Percentiles rank a stretch among this genome's conserved stretches.
Evolutionary conservation across 2,113 vertebrate species (phyloP).

Genomic region (Scopus umbretta): DNA sequence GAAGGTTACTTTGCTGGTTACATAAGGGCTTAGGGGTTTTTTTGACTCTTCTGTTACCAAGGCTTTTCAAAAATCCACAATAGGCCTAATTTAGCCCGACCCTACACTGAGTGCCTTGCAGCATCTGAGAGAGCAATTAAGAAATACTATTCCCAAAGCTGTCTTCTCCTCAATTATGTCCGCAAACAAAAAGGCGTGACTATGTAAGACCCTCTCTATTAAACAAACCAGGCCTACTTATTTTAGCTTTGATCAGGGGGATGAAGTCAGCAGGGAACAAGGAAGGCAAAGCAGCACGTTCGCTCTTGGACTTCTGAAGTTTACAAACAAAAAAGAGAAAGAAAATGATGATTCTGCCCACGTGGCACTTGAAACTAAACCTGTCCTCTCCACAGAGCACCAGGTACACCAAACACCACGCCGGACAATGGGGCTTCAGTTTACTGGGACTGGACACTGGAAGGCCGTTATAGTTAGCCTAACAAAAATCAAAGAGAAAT

Average conservation of each 20-base stretch:
- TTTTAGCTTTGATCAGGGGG: constrained; percentile 38
- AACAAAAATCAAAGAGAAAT: background rate
- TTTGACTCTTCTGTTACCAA: background rate
- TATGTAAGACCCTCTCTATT: constrained; percentile 32
- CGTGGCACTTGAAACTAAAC: background rate
- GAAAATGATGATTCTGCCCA: background rate
- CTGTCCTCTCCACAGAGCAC: background rate
- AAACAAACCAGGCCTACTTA: constrained; percentile 39
- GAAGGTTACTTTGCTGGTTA: constrained; percentile 17
- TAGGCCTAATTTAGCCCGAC: background rate
- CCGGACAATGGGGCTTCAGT: background rate
- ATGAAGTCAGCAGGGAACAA: constrained; percentile 27
- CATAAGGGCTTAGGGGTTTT: background rate
- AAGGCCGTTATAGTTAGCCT: fast-evolving
- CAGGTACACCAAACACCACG: background rate
- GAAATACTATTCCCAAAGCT: constrained; percentile 38
- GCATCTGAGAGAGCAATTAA: constrained; percentile 41
- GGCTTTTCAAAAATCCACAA: constrained; percentile 26
- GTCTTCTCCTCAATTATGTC: constrained; percentile 47
- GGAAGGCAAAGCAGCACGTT: background rate
- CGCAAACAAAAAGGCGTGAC: constrained; percentile 36
- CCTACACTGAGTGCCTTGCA: background rate
- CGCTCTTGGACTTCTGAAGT: background rate
- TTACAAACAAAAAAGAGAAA: background rate
- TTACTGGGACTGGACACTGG: background rate